Evolutionary conservation across 2,113 vertebrate genomes (phyloP).

Genomic region (Lamprotornis superbus): DNA sequence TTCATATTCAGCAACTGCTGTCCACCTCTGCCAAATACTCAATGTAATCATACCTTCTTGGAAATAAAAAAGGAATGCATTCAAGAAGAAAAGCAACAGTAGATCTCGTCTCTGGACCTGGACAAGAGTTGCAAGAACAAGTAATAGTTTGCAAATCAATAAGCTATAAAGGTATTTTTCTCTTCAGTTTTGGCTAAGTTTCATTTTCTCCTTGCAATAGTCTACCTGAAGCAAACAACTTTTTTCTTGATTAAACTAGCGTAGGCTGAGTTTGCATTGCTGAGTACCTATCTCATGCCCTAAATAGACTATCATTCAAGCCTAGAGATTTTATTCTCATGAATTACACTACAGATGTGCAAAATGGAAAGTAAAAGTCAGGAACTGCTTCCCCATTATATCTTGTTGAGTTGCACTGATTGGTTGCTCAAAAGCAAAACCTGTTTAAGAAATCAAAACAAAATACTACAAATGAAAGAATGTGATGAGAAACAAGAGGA

Average conservation of each 20-base stretch:
- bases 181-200: background rate
- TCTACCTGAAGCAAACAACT: background rate
- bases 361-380: background rate
- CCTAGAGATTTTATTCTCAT: background rate
- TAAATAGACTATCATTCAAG: background rate
- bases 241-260: background rate
- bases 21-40: background rate
- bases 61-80: background rate
- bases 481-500: background rate
- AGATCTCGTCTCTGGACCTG: background rate
- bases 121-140: background rate
- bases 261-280: background rate
- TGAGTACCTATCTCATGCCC: background rate
- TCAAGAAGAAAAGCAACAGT: background rate
- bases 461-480: background rate
- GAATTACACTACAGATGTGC: background rate
- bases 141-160: background rate
- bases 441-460: conserved; percentile 12
- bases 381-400: background rate
- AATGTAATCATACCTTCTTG: background rate
- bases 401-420: conserved; percentile 42
- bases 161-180: background rate
- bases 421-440: conserved; percentile 19
- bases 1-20: background rate
- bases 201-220: background rate